Evolutionary conservation across 53 echinoderm and acorn worm genomes (phyloP), one percentile per base, ranked within the genome.

Genomic region (Temnopleurus reevesii): DNA sequence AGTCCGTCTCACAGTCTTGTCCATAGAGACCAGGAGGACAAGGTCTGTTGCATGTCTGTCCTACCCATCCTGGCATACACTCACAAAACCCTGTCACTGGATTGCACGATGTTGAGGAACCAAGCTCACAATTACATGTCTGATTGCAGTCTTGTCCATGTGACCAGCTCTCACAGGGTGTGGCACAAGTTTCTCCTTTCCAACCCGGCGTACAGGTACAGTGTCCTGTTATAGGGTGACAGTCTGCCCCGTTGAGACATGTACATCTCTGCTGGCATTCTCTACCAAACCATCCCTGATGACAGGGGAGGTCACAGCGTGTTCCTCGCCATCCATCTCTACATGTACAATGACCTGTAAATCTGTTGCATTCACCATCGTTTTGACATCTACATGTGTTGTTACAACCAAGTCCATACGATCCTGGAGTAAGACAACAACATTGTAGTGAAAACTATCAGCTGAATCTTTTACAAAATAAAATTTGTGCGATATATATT

Each of bases 301-400:
- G 46, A 59, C 97, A 97, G 3, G 90, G 88, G 0, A 66, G 30
- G 38, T 34, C 53, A 30, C 88, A 87, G 12, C 12, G 29, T 27
- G 64, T 65, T 34, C 71, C 88, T 0, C 31, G 21, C 66, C 65
- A 87, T 24, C 88, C 88, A 21, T 47, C 33, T 17, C 8, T 12
- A 30, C 88, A 87, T 19, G 1, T 31, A 35, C 88, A 87, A 4
- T 66, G 18, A 1, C 88, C 88, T 12, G 88, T 66, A 10, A 51
- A n/a, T 8, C 45, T 30, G 29, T 53, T 29, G 53, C 88, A 87
- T 51, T 33, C 91, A 12, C 65, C 80, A 86, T 45, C 63, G 41
- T 95, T 95, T 56, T 92, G 90, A 84, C 95, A 95, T 7, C 56
- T 84, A n/a, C 95, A 95, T 0, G 15, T 89, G 24, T 27, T 43